Conservation (phyloP, 2,888 invertebrate species). For the Apamea monoglypha region DNA sequence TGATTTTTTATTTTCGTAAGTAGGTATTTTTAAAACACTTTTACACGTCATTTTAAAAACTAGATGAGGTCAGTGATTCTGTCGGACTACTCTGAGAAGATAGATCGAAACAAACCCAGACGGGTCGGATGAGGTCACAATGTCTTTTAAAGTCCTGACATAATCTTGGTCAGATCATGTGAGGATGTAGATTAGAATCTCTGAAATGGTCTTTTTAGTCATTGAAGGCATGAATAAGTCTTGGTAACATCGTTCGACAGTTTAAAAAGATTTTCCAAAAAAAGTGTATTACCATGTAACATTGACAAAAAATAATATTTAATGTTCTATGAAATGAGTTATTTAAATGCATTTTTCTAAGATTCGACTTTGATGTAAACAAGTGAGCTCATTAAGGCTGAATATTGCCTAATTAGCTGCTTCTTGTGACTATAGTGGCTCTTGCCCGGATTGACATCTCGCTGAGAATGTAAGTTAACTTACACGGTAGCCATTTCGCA, state of each 20-base stretch:
- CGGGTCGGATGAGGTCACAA: too few species aligned
- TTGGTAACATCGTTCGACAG: not conserved
- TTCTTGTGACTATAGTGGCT: constrained; percentile 16
- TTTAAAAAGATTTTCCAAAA: not conserved
- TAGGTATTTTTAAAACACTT: too few species aligned
- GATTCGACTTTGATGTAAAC: not conserved
- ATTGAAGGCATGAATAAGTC: not conserved
- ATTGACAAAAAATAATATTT: not conserved
- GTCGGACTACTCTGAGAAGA: too few species aligned
- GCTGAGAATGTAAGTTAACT: not conserved
- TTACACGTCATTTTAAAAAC: too few species aligned
- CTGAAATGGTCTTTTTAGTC: not conserved
- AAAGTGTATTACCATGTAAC: too few species aligned
- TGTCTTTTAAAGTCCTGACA: too few species aligned
- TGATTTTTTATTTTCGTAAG: too few species aligned
- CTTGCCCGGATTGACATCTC: constrained; percentile 11
- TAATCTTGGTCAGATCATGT: not conserved
- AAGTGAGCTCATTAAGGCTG: constrained; percentile 45
- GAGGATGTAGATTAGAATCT: not conserved
- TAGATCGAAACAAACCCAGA: too few species aligned
- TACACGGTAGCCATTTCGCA: constrained; percentile 5
- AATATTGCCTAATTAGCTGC: constrained; percentile 40
- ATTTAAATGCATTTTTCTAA: not conserved
- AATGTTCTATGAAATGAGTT: not conserved
- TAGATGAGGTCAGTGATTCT: too few species aligned